A percentile compares a stretch with the other conserved stretches of the same genome.
Conservation (phyloP, 2,797 vertebrate species). For the Geotrypetes seraphini region DNA sequence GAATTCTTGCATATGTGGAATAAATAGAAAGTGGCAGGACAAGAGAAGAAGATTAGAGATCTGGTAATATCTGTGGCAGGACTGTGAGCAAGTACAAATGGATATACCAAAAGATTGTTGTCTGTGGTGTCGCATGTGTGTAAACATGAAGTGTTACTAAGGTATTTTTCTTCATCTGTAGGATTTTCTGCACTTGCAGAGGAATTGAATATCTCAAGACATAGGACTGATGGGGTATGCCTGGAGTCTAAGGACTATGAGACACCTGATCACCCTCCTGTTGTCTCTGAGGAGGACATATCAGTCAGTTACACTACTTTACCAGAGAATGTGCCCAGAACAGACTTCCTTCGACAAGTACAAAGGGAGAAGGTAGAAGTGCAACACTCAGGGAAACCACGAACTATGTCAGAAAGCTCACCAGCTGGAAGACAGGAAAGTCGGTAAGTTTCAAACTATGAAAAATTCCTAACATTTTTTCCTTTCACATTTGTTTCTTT, state of each 20-base stretch:
- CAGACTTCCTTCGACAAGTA: conserved; percentile 57
- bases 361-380: conserved; percentile 62
- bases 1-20: too few species aligned
- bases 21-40: too few species aligned
- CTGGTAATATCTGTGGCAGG: too few species aligned
- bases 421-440: conserved; percentile 37
- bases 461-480: too few species aligned
- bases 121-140: too few species aligned
- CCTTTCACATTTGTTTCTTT: too few species aligned
- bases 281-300: conserved; percentile 82
- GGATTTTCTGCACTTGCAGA: conserved; percentile 86
- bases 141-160: too few species aligned
- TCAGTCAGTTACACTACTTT: conserved; percentile 75
- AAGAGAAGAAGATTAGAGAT: too few species aligned
- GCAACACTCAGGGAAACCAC: conserved; percentile 71
- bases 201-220: conserved; percentile 67
- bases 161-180: conserved; percentile 17
- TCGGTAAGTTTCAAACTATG: conserved; percentile 39
- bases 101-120: too few species aligned
- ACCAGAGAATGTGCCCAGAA: conserved; percentile 60
- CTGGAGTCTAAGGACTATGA: conserved; percentile 30
- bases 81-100: too few species aligned
- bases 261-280: conserved; percentile 56
- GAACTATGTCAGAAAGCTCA: conserved; percentile 38
- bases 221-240: conserved; percentile 39